Evolutionary conservation across 2,888 invertebrate species (phyloP).

Genomic region (Mantis religiosa): DNA sequence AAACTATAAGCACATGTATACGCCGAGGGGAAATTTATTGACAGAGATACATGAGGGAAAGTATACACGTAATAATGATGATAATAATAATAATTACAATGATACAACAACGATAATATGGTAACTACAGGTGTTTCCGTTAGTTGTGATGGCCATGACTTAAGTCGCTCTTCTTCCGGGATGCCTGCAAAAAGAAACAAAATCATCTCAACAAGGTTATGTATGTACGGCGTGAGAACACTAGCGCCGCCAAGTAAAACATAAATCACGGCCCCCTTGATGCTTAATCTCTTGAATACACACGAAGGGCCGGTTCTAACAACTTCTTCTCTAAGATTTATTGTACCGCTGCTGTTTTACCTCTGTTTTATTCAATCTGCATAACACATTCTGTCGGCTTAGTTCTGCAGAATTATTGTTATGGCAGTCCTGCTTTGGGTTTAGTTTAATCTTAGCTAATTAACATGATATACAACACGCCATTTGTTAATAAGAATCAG

Average conservation of each 20-base stretch:
- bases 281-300: background rate
- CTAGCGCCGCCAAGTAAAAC: background rate
- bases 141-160: slow-evolving; percentile 37
- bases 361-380: background rate
- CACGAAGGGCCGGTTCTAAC: background rate
- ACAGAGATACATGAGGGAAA: background rate
- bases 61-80: background rate
- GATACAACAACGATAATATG: background rate
- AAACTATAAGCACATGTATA: background rate
- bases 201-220: background rate
- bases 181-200: slow-evolving; percentile 35
- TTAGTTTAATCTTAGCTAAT: too few species aligned
- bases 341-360: background rate
- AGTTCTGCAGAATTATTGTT: background rate
- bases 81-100: slow-evolving; percentile 4
- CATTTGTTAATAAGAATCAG: too few species aligned
- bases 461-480: too few species aligned
- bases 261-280: background rate
- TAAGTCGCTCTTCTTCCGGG: slow-evolving; percentile 39
- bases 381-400: background rate
- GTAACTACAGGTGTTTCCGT: background rate
- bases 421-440: too few species aligned
- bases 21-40: background rate
- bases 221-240: background rate
- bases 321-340: background rate